Percentiles rank a stretch among this genome's conserved stretches.
Conservation (phyloP, 2,113 vertebrate species). For the Sphyrna mokarran region DNA sequence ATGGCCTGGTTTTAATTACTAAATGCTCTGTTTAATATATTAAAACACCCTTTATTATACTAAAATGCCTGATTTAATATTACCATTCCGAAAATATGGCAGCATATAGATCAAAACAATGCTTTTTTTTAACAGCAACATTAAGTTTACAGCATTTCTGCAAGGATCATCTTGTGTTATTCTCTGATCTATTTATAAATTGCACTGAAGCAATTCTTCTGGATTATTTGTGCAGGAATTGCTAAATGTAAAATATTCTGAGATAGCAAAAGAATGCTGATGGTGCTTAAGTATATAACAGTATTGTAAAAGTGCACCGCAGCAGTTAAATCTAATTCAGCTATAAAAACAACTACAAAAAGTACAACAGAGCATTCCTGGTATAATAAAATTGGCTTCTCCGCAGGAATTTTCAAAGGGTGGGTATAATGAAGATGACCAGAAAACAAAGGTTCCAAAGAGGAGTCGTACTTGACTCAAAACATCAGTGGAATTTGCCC, state of each 20-base stretch:
- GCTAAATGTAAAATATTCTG: not conserved
- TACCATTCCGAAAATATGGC: not conserved
- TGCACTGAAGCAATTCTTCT: not conserved
- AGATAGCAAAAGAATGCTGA: not conserved
- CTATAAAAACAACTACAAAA: not conserved
- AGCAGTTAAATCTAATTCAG: not conserved
- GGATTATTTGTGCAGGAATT: not conserved
- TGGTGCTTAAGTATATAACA: not conserved
- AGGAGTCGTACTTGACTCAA: too few species aligned
- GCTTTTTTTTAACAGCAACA: not conserved
- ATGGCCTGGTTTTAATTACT: too few species aligned
- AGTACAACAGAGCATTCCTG: conserved; percentile 1
- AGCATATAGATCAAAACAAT: not conserved
- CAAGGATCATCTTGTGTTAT: not conserved
- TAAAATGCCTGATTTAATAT: not conserved
- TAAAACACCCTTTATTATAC: not conserved
- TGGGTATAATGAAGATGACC: not conserved
- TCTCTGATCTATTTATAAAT: not conserved
- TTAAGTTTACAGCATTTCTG: not conserved
- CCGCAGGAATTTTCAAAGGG: not conserved
- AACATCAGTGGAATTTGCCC: too few species aligned
- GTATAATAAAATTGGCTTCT: not conserved
- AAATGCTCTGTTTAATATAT: too few species aligned
- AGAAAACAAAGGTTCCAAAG: not conserved
- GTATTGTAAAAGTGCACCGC: not conserved